A percentile compares a stretch with the other conserved stretches of the same genome.
phyloP scores from a whole-genome alignment of 2,797 vertebrate species.

The Betta splendens region DNA sequence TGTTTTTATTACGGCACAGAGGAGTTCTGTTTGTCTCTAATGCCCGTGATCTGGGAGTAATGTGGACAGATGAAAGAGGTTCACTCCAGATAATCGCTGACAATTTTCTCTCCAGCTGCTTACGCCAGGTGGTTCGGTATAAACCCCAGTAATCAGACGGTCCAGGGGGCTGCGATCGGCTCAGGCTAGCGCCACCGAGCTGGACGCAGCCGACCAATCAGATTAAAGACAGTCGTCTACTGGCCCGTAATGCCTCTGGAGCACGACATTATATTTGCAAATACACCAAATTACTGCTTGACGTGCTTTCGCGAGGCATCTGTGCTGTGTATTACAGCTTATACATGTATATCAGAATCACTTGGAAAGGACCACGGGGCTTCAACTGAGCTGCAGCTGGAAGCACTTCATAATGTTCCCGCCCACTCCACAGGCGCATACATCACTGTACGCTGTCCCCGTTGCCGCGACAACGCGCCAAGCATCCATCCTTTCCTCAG shows the following conservation, averaged over 20 bases:
- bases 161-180: too few species aligned
- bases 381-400: slow-evolving; percentile 8
- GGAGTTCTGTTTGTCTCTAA: neutral
- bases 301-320: slow-evolving; percentile 8
- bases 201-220: neutral
- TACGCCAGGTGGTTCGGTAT: too few species aligned
- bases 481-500: slow-evolving; percentile 18
- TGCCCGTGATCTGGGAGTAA: neutral
- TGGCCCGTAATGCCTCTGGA: too few species aligned
- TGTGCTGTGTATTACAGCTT: slow-evolving; percentile 2
- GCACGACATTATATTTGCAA: too few species aligned
- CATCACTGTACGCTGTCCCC: neutral
- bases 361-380: slow-evolving; percentile 12
- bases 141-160: too few species aligned
- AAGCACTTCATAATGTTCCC: slow-evolving; percentile 3
- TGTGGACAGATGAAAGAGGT: neutral
- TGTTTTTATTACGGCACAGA: neutral
- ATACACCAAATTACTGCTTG: neutral
- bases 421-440: neutral
- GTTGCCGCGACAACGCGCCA: slow-evolving; percentile 29
- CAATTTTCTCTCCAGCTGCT: too few species aligned
- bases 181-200: too few species aligned
- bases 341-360: slow-evolving; percentile 22
- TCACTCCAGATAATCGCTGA: too few species aligned
- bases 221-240: slow-evolving; percentile 6